Evolutionary conservation across 2,888 invertebrate genomes (phyloP).

Genomic region (Melinaea marsaeus): DNA sequence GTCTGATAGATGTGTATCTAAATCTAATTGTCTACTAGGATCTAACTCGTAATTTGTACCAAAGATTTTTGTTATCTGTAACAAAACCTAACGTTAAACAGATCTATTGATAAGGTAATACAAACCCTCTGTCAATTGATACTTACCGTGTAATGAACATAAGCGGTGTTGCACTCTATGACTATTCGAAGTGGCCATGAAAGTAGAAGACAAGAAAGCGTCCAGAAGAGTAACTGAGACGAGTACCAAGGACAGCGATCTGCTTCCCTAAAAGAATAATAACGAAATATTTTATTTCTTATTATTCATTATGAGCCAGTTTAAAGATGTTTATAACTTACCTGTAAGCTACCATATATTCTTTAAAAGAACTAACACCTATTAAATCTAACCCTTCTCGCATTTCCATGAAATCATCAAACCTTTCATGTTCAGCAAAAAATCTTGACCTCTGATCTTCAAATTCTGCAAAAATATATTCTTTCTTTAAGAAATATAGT

Average conservation of each 20-base stretch:
- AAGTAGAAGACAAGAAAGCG: conserved; percentile 82
- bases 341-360: conserved; percentile 77
- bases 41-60: conserved; percentile 83
- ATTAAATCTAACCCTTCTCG: conserved; percentile 87
- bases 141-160: conserved; percentile 86
- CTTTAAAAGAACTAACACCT: conserved; percentile 78
- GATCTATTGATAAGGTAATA: not conserved
- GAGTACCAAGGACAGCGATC: conserved; percentile 81
- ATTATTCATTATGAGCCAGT: too few species aligned
- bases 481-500: conserved; percentile 5
- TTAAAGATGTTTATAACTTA: conserved; percentile 31
- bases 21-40: conserved; percentile 66
- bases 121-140: not conserved
- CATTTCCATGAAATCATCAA: conserved; percentile 92
- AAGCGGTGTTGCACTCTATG: conserved; percentile 88
- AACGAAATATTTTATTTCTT: conserved; percentile 14
- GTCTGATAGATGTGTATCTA: conserved; percentile 70
- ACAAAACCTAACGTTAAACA: conserved; percentile 8
- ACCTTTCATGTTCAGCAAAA: conserved; percentile 86
- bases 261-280: conserved; percentile 54
- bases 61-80: conserved; percentile 85
- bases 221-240: conserved; percentile 85
- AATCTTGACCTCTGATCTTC: conserved; percentile 89
- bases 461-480: conserved; percentile 75
- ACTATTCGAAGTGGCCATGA: conserved; percentile 90